Percentiles rank a stretch among this genome's conserved stretches.
Evolutionary conservation across 2,888 invertebrate genomes (phyloP).

Genomic region (Diadromus collaris): DNA sequence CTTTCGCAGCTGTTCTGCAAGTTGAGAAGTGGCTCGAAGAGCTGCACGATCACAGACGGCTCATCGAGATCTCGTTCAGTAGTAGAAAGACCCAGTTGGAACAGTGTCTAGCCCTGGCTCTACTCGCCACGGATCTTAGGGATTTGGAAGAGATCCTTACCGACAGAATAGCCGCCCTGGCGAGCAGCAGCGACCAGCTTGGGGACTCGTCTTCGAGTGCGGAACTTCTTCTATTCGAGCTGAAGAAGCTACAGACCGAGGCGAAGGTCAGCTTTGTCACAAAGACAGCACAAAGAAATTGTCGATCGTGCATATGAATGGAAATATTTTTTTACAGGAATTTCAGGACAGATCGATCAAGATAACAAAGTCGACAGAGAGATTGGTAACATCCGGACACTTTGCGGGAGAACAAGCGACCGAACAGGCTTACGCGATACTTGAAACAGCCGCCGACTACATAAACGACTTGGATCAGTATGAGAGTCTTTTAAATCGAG

Average conservation of each 20-base stretch:
- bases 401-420: conserved; percentile 87
- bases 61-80: conserved; percentile 86
- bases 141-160: conserved; percentile 84
- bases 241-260: conserved; percentile 86
- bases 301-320: background rate
- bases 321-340: conserved; percentile 77
- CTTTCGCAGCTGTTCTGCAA: conserved; percentile 83
- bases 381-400: conserved; percentile 86
- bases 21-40: conserved; percentile 89
- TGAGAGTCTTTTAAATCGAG: conserved; percentile 85
- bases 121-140: conserved; percentile 87
- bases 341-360: conserved; percentile 89
- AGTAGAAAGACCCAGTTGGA: conserved; percentile 88
- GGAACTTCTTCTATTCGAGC: conserved; percentile 85
- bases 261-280: conserved; percentile 82
- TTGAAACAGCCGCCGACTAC: conserved; percentile 86
- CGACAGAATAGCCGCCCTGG: conserved; percentile 82
- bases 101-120: conserved; percentile 88
- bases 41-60: conserved; percentile 88
- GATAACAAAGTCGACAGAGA: conserved; percentile 89
- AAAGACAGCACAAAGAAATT: background rate
- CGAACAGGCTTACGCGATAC: conserved; percentile 85
- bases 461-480: conserved; percentile 87
- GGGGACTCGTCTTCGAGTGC: conserved; percentile 89
- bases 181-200: conserved; percentile 82